Evolutionary conservation across 2,888 invertebrate species (phyloP).

Genomic region (Crioceris asparagi): DNA sequence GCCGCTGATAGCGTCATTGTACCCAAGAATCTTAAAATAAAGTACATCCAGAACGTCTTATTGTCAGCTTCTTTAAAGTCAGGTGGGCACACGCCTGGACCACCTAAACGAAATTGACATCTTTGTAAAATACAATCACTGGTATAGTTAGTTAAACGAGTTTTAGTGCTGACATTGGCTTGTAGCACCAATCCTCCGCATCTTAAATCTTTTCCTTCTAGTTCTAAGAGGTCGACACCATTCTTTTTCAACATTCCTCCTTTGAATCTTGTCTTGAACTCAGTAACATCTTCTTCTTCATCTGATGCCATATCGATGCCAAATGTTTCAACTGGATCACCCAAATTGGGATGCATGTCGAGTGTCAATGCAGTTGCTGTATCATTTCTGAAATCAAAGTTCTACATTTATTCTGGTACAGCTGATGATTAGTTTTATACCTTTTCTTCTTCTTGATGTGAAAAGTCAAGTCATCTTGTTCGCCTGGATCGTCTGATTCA

Average conservation of each 20-base stretch:
- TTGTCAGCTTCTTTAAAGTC: constrained; percentile 70
- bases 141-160: constrained; percentile 48
- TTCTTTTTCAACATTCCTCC: constrained; percentile 51
- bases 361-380: constrained; percentile 27
- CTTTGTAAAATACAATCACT: constrained; percentile 67
- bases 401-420: background rate
- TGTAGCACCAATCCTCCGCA: constrained; percentile 62
- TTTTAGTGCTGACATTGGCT: constrained; percentile 54
- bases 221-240: constrained; percentile 61
- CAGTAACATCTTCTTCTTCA: constrained; percentile 62
- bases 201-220: constrained; percentile 62
- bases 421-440: constrained; percentile 5
- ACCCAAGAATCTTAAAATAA: constrained; percentile 65
- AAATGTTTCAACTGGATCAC: constrained; percentile 63
- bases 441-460: constrained; percentile 38
- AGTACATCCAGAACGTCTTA: constrained; percentile 74
- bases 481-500: constrained; percentile 38
- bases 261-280: constrained; percentile 61
- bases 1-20: constrained; percentile 74
- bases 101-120: constrained; percentile 63
- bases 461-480: constrained; percentile 46
- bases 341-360: constrained; percentile 64
- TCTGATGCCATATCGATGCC: constrained; percentile 66
- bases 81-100: constrained; percentile 68
- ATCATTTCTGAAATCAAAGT: constrained; percentile 21